Evolutionary conservation across 2,888 invertebrate genomes (phyloP).

Genomic region (Chrysolina americana): DNA sequence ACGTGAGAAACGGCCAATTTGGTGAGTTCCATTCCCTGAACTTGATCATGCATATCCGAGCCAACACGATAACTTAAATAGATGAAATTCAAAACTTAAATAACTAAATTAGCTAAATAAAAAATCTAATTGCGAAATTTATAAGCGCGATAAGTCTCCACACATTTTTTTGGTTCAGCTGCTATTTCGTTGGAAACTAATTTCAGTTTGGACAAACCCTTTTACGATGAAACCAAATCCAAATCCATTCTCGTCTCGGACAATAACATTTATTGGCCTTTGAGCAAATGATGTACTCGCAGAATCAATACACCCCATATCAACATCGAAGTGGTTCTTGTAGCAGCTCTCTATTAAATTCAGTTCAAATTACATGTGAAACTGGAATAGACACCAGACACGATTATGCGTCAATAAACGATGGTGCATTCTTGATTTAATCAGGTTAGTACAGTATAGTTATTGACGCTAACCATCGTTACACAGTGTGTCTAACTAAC

Average conservation of each 20-base stretch:
- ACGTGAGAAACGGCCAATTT: too few relatives aligned
- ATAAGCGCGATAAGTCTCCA: too few relatives aligned
- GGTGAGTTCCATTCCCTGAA: neutral
- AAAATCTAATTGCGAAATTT: too few relatives aligned
- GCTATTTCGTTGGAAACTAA: too few relatives aligned
- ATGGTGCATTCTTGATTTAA: neutral
- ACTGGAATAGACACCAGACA: neutral
- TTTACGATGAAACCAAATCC: too few relatives aligned
- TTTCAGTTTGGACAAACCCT: too few relatives aligned
- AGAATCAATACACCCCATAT: neutral
- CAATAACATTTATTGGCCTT: constrained; percentile 2
- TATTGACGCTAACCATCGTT: too few relatives aligned
- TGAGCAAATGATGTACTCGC: neutral
- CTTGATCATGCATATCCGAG: too few relatives aligned
- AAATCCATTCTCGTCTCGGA: neutral
- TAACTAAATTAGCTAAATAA: too few relatives aligned
- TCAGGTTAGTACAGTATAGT: neutral
- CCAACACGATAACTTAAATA: neutral
- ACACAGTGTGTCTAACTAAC: too few relatives aligned
- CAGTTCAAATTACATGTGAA: constrained; percentile 9
- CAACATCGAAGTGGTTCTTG: neutral
- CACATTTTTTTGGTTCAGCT: too few relatives aligned
- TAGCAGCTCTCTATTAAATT: neutral
- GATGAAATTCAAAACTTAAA: too few relatives aligned
- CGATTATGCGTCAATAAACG: neutral